Evolutionary conservation across 2,113 vertebrate genomes (phyloP), one percentile per base, ranked within the genome.

Genomic region (Prinia subflava): DNA sequence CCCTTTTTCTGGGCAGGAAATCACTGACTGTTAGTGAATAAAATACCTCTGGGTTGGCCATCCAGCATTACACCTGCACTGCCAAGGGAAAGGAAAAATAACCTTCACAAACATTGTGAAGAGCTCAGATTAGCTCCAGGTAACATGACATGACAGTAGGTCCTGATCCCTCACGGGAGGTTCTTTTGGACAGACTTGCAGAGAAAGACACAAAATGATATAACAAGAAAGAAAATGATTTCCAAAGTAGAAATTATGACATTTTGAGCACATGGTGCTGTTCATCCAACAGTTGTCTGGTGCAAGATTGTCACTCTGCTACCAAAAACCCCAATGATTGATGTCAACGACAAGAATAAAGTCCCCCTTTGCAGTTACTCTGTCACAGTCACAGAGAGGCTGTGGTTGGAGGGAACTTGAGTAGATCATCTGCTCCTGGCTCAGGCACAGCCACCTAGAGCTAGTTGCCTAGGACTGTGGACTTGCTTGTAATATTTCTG

Each of bases 121-220:
- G 13, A 83, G 5, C 42, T 89, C 60, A 56, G 33, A 35, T 63
- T 52, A 78, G 0, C 17, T 81, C 28, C 23, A 67, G 19, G 10
- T 47, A 82, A 59, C 9, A 35, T 0, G 3, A 59, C 9, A 35
- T 0, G 3, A 39, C 18, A 50, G n/a, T 7, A 65, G 18, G 22
- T 55, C 2, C 1, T 24, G 62, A 81, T 56, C 35, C 13, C 56
- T 84, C n/a, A 56, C 3, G 5, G 17, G 10, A 50, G 24, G 22
- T 71, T 83, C 31, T n/a, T 81, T 75, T 49, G 39, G 39, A 39
- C 16, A 52, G 52, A 33, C 4, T 5, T 53, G 11, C 10, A n/a
- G 22, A 75, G 17, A 63, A 24, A 84, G 21, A 44, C 24, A n/a
- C 9, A 77, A 89, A 79, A 86, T 44, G 1, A 64, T 18, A 30